Evolutionary conservation across 2,888 invertebrate species (phyloP).

Genomic region (Petrophora chlorosata): DNA sequence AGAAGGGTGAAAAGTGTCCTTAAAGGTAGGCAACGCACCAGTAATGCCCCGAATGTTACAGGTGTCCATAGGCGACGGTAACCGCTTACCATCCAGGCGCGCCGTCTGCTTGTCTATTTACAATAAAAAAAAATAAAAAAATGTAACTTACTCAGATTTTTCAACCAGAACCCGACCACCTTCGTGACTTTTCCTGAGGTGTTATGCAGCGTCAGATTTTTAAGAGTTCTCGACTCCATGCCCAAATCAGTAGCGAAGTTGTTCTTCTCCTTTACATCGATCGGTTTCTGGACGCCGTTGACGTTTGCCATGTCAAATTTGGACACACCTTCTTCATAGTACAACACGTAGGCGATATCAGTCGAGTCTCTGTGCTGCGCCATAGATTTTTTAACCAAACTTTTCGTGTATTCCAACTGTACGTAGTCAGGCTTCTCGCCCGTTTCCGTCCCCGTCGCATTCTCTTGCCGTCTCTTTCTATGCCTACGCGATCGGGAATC

Average conservation of each 20-base stretch:
- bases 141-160: slow-evolving; percentile 76
- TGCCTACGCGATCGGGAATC: slow-evolving; percentile 65
- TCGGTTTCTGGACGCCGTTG: slow-evolving; percentile 55
- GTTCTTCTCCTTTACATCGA: slow-evolving; percentile 62
- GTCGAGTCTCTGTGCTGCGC: slow-evolving; percentile 54
- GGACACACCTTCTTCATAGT: slow-evolving; percentile 71
- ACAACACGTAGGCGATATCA: slow-evolving; percentile 73
- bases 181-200: slow-evolving; percentile 68
- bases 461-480: slow-evolving; percentile 71
- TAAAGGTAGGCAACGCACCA: too few species aligned
- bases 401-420: slow-evolving; percentile 55
- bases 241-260: slow-evolving; percentile 68
- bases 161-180: slow-evolving; percentile 72
- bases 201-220: slow-evolving; percentile 69
- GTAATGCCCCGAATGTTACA: too few species aligned
- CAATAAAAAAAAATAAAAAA: not conserved
- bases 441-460: slow-evolving; percentile 54
- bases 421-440: slow-evolving; percentile 51
- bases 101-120: too few species aligned
- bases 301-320: slow-evolving; percentile 55
- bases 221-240: slow-evolving; percentile 63
- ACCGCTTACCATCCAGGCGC: too few species aligned
- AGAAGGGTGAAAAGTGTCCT: too few species aligned
- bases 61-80: too few species aligned
- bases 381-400: slow-evolving; percentile 66